phyloP scores from a whole-genome alignment of 1,140 invertebrate genomes.

The Tetraneura akinire region DNA sequence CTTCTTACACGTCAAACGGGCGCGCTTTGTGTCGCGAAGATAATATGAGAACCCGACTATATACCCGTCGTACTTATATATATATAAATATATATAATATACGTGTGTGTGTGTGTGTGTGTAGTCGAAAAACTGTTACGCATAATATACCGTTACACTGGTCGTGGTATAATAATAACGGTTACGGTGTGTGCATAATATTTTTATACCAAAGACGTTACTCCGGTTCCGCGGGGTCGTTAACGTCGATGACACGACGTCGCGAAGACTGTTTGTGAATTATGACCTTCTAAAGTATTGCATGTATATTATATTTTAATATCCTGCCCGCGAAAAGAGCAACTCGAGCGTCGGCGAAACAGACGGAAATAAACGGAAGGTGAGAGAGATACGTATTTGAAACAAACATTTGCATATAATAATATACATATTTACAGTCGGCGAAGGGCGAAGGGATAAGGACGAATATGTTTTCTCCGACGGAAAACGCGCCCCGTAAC shows the following conservation, averaged over 20 bases:
- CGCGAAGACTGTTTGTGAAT: conserved; percentile 28
- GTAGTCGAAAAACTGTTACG: no score
- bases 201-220: not conserved
- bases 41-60: no score
- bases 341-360: not conserved
- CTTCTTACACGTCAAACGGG: not conserved
- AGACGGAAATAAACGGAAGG: not conserved
- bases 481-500: conserved; percentile 12
- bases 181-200: not conserved
- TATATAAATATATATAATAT: no score
- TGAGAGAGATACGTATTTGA: not conserved
- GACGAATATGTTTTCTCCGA: conserved; percentile 18
- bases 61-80: no score
- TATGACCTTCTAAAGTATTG: not conserved
- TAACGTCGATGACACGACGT: conserved; percentile 11
- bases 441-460: not conserved
- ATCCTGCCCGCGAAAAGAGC: not conserved
- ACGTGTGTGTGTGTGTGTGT: no score
- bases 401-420: conserved; percentile 12
- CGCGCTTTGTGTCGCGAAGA: not conserved
- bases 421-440: not conserved
- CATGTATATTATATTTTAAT: no score
- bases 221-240: not conserved
- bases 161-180: no score
- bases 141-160: no score